Base-by-base conservation (phyloP, 2,113 vertebrate genomes). In the Podocnemis expansa region DNA sequence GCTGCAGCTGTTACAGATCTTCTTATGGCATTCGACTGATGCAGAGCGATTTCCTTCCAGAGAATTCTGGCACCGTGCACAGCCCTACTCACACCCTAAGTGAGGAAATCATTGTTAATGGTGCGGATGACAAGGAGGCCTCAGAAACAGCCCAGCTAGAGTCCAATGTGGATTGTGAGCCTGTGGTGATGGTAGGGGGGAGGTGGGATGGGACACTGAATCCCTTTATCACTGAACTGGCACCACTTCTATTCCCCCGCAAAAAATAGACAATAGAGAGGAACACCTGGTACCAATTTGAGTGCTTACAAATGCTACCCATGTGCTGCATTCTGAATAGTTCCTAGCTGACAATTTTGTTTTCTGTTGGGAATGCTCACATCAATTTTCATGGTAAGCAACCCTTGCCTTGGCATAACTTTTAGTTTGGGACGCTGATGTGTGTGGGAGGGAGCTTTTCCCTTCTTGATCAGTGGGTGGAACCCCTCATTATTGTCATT, bases 1-100 rank as follows among this genome's bases (percentile, higher is more conserved):
- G 88, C 94, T 95, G 91, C 89, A 97, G 96, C 97, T 97, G 96
- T 94, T 97, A 94, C 93, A 94, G 92, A 96, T 97, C 95, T 97
- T 90, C 96, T 96, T 97, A 96, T 89, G 95, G 93, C 91, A 96
- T 95, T 94, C 96, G 89, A 88, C 95, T 97, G 96, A 98, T 86
- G 97, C 19, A 91, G 91, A 91, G 89, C 94, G 84, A 96, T 93
- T 96, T 97, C 91, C 93, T 97, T 94, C 94, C 96, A 97, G 91
- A 97, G 92, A 52, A n/a, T 79, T 82, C 58, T 97, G 93, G 97
- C 96, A 93, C n/a, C 3, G 41, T 90, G 78, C 80, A 34, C 89
- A 90, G 82, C 85, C 88, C 60, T 43, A 80, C 87, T 89, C 96
- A 93, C 58, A 94, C 49, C 82, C 80, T 1, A 9, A 58, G 67